Conservation (phyloP, 64 coral and sea anemone genomes). For the Montipora foliosa region DNA sequence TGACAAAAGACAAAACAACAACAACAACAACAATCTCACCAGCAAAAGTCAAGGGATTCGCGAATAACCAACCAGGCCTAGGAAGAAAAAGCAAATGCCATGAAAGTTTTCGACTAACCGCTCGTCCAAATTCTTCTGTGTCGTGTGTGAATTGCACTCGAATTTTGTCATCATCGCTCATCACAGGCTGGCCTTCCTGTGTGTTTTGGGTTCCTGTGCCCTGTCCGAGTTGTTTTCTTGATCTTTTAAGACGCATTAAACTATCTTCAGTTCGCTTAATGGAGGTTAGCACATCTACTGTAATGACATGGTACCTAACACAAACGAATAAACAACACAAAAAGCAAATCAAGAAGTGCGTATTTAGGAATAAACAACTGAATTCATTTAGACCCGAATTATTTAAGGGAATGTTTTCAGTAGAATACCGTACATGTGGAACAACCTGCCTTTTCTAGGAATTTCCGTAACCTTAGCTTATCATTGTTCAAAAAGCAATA, state of each 20-base stretch:
- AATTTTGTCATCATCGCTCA: slow-evolving; percentile 97
- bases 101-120: slow-evolving; percentile 36
- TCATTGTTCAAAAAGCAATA: too few species aligned
- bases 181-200: slow-evolving; percentile 48
- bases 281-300: slow-evolving; percentile 90
- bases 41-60: too few species aligned
- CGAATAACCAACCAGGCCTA: background rate
- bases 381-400: too few species aligned
- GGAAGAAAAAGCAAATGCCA: background rate
- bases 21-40: too few species aligned
- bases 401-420: too few species aligned
- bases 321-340: background rate
- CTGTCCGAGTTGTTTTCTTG: slow-evolving; percentile 75
- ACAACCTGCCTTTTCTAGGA: too few species aligned
- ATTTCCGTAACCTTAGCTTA: too few species aligned
- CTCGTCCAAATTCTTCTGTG: slow-evolving; percentile 87
- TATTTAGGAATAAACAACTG: too few species aligned
- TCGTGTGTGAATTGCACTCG: slow-evolving; percentile 89
- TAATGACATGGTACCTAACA: slow-evolving; percentile 82
- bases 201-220: slow-evolving; percentile 19
- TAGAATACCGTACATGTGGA: too few species aligned
- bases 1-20: background rate
- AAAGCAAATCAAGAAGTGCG: background rate
- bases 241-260: slow-evolving; percentile 86
- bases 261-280: slow-evolving; percentile 98